phyloP scores from a whole-genome alignment of 2,888 invertebrate genomes.

The Dicyrtoma fusca region DNA sequence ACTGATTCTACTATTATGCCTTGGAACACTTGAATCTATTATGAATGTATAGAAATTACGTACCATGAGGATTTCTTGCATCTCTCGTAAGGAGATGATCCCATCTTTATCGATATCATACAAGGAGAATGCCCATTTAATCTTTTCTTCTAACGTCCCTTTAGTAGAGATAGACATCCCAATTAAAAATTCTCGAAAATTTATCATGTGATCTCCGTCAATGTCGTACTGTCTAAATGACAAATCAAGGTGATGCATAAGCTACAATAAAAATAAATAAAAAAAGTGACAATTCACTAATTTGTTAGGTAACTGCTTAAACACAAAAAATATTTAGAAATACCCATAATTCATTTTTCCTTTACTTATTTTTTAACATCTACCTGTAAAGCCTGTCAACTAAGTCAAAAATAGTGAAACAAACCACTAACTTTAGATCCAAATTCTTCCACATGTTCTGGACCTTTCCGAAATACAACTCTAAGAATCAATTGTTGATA shows the following conservation, averaged over 20 bases:
- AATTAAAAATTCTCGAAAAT: slow-evolving; percentile 32
- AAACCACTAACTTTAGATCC: slow-evolving; percentile 14
- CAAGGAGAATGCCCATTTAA: slow-evolving; percentile 33
- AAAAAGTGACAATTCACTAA: neutral
- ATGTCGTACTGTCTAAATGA: slow-evolving; percentile 33
- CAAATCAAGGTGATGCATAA: slow-evolving; percentile 34
- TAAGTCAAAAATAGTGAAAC: too few species aligned
- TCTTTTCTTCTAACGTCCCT: slow-evolving; percentile 29
- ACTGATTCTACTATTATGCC: too few species aligned
- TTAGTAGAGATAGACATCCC: slow-evolving; percentile 35
- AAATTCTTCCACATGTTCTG: slow-evolving; percentile 14
- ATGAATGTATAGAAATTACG: too few species aligned
- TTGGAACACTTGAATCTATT: too few species aligned
- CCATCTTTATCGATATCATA: slow-evolving; percentile 41
- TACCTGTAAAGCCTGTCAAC: too few species aligned
- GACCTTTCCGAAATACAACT: slow-evolving; percentile 22
- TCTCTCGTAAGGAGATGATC: slow-evolving; percentile 23
- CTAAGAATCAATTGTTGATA: slow-evolving; percentile 23
- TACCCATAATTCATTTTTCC: too few species aligned
- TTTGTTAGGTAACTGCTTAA: too few species aligned
- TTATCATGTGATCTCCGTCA: slow-evolving; percentile 23
- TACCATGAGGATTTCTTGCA: slow-evolving; percentile 36
- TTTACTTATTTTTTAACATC: too few species aligned
- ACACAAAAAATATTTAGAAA: too few species aligned
- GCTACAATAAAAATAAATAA: slow-evolving; percentile 1